phyloP scores from a whole-genome alignment of 2,797 vertebrate genomes.

The Malurus leucopterus region DNA sequence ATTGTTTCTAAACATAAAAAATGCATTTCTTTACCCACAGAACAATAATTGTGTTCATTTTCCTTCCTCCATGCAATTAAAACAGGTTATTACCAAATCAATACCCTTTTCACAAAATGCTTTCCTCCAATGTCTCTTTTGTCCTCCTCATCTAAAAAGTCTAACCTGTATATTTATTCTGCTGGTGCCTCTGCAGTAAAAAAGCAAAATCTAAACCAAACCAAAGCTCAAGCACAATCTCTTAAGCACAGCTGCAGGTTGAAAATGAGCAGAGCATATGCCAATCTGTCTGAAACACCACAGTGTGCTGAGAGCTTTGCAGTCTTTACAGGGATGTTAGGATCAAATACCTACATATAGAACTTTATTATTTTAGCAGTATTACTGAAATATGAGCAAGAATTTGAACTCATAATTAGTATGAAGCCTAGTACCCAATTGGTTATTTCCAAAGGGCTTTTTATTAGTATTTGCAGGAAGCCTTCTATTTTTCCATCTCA shows the following conservation, averaged over 20 bases:
- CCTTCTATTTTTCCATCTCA: not conserved
- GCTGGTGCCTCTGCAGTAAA: not conserved
- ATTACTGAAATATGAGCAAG: not conserved
- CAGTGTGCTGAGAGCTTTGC: not conserved
- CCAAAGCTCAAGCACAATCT: not conserved
- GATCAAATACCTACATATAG: not conserved
- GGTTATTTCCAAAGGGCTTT: not conserved
- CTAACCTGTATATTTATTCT: constrained; percentile 17
- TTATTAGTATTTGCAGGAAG: not conserved
- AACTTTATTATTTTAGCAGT: not conserved
- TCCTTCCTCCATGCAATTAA: constrained; percentile 28
- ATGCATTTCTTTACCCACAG: not conserved
- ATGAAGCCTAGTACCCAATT: not conserved
- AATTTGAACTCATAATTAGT: not conserved
- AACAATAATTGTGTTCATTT: constrained; percentile 20
- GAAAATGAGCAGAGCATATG: not conserved
- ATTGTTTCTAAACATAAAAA: constrained; percentile 16
- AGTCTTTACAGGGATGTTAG: not conserved
- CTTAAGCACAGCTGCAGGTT: not conserved
- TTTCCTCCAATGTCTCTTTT: not conserved
- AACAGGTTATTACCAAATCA: constrained; percentile 45
- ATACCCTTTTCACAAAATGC: constrained; percentile 15
- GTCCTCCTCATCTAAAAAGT: not conserved
- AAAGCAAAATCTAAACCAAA: not conserved
- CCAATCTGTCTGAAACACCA: not conserved